Conservation (phyloP, 2,888 invertebrate species). For the Coenonympha glycerion region DNA sequence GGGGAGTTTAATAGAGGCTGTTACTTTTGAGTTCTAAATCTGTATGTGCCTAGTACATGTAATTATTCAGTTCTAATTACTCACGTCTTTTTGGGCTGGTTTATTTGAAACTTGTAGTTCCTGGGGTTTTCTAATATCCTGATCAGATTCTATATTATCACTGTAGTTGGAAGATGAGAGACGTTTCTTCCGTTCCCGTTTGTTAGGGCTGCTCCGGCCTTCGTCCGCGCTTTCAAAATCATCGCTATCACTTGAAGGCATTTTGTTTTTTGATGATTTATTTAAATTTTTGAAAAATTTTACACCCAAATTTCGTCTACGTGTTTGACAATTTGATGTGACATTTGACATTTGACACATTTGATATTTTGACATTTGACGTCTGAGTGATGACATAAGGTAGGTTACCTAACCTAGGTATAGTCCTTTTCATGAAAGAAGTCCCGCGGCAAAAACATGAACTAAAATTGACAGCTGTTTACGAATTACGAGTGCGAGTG, state of each 20-base stretch:
- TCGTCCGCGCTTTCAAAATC: constrained; percentile 87
- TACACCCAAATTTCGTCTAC: constrained; percentile 22
- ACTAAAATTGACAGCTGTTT: no score
- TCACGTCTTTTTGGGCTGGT: constrained; percentile 12
- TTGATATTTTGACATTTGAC: no score
- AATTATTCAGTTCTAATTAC: neutral
- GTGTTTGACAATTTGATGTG: constrained; percentile 29
- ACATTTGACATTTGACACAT: neutral
- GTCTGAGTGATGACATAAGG: no score
- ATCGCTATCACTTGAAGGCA: constrained; percentile 85
- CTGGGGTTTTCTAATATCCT: constrained; percentile 33
- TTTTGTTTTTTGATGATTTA: constrained; percentile 44
- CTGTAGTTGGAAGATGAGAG: constrained; percentile 63
- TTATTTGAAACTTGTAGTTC: neutral
- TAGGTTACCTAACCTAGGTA: no score
- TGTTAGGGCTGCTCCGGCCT: constrained; percentile 61
- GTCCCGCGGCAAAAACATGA: no score
- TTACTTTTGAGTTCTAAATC: no score
- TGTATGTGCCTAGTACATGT: no score
- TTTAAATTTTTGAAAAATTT: no score
- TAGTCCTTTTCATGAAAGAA: no score
- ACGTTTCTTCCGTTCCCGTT: constrained; percentile 55
- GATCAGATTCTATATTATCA: constrained; percentile 51
- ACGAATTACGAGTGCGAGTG: no score
- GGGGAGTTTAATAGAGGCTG: no score